Percentiles rank a stretch among this genome's conserved stretches.
phyloP scores from a whole-genome alignment of 2,888 invertebrate species.

The Drosophila pseudotalamancana region DNA sequence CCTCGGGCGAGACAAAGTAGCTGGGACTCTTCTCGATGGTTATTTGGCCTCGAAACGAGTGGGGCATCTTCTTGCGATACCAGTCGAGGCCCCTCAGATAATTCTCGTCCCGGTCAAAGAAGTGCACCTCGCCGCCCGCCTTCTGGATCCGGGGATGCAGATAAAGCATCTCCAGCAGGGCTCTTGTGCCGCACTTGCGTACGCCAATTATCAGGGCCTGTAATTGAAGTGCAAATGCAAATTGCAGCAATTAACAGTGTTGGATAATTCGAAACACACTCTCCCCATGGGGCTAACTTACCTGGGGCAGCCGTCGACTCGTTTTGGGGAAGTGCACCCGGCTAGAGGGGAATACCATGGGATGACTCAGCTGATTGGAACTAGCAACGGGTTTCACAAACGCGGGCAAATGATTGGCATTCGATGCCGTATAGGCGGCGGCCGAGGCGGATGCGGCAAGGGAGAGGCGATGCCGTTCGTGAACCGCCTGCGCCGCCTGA shows the following conservation, averaged over 20 bases:
- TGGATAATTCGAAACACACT: slow-evolving; percentile 8
- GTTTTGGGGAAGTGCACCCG: slow-evolving; percentile 87
- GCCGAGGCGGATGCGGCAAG: slow-evolving; percentile 69
- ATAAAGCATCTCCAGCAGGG: slow-evolving; percentile 97
- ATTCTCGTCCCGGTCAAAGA: slow-evolving; percentile 97
- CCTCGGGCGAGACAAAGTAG: slow-evolving; percentile 98
- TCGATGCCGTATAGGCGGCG: slow-evolving; percentile 12
- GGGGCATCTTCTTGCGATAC: slow-evolving; percentile 98
- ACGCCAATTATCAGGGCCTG: slow-evolving; percentile 97
- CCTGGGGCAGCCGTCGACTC: slow-evolving; percentile 88
- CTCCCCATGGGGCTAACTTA: slow-evolving; percentile 61
- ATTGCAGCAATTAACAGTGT: slow-evolving; percentile 65
- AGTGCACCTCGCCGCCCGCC: slow-evolving; percentile 97
- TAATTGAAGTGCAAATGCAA: slow-evolving; percentile 50
- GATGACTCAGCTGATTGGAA: slow-evolving; percentile 83
- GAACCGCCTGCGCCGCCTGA: slow-evolving; percentile 88
- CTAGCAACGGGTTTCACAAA: slow-evolving; percentile 75
- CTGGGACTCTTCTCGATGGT: slow-evolving; percentile 99
- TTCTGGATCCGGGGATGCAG: slow-evolving; percentile 96
- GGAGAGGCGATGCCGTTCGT: slow-evolving; percentile 85
- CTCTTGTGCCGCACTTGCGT: slow-evolving; percentile 98
- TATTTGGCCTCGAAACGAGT: slow-evolving; percentile 95
- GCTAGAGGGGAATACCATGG: slow-evolving; percentile 84
- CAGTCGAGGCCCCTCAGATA: slow-evolving; percentile 96
- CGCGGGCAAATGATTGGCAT: slow-evolving; percentile 77